These are phyloP conservation scores for Myodes glareolus DNA, from an alignment of 2,113 vertebrate species.

Conservation along the genomic window DNA sequence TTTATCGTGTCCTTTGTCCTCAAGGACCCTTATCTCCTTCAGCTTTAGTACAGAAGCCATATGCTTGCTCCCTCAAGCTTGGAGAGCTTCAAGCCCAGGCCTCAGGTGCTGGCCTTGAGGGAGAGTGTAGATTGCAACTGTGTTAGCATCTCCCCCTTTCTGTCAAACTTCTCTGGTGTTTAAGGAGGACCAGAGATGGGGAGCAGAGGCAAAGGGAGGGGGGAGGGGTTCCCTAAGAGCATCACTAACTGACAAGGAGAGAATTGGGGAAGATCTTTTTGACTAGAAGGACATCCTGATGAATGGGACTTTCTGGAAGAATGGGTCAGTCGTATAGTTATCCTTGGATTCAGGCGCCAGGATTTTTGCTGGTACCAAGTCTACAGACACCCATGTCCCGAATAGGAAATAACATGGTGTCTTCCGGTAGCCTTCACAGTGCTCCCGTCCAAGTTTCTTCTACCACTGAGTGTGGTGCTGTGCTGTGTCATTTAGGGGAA, in stretches of 20 bases:
- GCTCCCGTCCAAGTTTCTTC: not conserved
- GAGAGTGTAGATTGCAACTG: not conserved
- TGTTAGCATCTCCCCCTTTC: not conserved
- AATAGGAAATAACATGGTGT: not conserved
- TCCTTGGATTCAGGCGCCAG: not conserved
- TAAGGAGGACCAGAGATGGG: not conserved
- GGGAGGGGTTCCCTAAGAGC: not conserved
- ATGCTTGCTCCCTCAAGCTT: not conserved
- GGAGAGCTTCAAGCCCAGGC: no score
- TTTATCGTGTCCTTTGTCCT: not conserved
- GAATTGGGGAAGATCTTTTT: not conserved
- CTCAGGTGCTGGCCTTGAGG: not conserved
- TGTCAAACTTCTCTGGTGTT: not conserved
- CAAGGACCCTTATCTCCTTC: not conserved
- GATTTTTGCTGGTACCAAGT: not conserved
- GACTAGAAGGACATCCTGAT: not conserved
- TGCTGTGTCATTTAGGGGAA: no score
- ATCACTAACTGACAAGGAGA: not conserved
- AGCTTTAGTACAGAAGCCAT: not conserved
- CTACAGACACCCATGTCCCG: no score
- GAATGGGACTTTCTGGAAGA: not conserved
- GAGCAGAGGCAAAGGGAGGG: not conserved
- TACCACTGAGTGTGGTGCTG: no score
- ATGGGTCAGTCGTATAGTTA: not conserved
- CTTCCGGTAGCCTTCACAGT: not conserved